Base-by-base conservation (phyloP, 2,113 vertebrate species). In the Oreochromis niloticus region DNA sequence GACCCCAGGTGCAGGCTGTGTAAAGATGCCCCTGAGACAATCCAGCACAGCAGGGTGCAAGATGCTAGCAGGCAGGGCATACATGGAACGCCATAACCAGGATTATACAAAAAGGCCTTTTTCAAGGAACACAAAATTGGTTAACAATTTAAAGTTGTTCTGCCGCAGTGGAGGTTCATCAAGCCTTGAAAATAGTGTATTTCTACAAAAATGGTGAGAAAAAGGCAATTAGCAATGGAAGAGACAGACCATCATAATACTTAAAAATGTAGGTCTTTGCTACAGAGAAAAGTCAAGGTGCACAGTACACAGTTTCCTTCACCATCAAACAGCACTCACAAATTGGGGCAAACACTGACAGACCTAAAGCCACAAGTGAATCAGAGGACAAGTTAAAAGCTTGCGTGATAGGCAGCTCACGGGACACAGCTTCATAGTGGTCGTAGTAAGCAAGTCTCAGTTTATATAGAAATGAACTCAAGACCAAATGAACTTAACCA, bases 11-110 rank as follows among this genome's bases (percentile, higher is more conserved):
- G 32, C 32, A 32, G 32, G 32, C 32, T 32, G 6, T 32, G 32
- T 32, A 32, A 32, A 32, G 32, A 32, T 32, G 32, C 6, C 32
- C 32, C 46, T 0, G 46, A 48, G 46, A 17, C 7, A 48, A 17
- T 2, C 46, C 16, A 48, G 16, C 16, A 48, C 46, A 48, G 46
- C 46, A 48, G 14, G 46, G 16, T 48, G 46, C 0, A 48, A 48
- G 46, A 8, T 48, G 14, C 14, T 48, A 48, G 14, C 46, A 7
- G 14, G 46, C 0, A 48, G 0, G 46, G 14, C 14, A 48, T 0
- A 48, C 46, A 0, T 48, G 14, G 14, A 48, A 48, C 6, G 6
- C 14, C 46, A 48, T 17, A 48, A 48, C 14, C 46, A 57, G 55
- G 55, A 57, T 57, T 57, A 57, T 57, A 1, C 22, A 27, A 14